These are phyloP conservation scores for Darevskia nairensis DNA, from an alignment of 2,797 vertebrate genomes.

Conservation along the genomic window DNA sequence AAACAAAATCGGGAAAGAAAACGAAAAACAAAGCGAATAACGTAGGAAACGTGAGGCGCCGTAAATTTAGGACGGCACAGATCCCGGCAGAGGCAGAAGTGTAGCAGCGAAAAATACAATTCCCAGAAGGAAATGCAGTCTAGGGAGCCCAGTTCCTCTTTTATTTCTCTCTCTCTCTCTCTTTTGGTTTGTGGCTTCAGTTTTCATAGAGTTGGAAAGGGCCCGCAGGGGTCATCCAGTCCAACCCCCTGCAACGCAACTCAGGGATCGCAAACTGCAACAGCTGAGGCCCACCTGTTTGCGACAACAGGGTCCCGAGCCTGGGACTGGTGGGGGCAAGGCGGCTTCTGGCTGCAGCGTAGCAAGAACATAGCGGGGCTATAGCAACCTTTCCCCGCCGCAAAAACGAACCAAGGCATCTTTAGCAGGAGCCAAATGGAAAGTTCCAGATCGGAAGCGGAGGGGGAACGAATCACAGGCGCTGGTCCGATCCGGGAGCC, in stretches of 20 bases:
- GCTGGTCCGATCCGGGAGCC: background rate
- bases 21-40: background rate
- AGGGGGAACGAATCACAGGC: background rate
- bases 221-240: too few relatives aligned
- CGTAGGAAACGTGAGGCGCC: background rate
- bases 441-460: background rate
- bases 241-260: too few relatives aligned
- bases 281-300: background rate
- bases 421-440: rapidly evolving
- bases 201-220: background rate
- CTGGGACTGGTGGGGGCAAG: background rate
- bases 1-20: background rate
- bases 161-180: background rate
- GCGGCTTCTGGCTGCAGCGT: background rate
- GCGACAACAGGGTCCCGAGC: too few relatives aligned
- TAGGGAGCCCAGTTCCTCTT: background rate
- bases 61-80: background rate
- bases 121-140: background rate
- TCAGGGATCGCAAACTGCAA: too few relatives aligned
- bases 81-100: background rate
- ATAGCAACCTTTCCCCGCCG: too few relatives aligned
- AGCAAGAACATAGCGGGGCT: rapidly evolving
- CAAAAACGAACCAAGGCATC: background rate
- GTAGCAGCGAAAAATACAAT: background rate
- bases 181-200: background rate